Percentiles rank a stretch among this genome's conserved stretches.
Conservation (phyloP, 2,797 vertebrate genomes). For the Paedocypris micromegethes region DNA sequence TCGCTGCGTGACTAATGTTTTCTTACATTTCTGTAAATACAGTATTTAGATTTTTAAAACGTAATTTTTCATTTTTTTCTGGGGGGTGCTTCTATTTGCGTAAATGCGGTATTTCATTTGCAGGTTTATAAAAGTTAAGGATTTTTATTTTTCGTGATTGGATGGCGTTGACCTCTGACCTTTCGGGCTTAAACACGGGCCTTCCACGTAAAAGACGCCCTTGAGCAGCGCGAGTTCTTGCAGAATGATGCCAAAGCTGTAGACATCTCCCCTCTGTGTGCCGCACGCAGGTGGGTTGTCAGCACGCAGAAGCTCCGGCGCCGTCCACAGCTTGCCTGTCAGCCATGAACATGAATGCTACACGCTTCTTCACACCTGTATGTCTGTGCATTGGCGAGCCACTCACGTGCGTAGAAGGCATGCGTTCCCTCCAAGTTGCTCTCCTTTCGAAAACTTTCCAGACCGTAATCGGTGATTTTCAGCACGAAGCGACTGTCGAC, state of each 20-base stretch:
- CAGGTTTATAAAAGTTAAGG: no score
- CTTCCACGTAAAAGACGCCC: slow-evolving; percentile 80
- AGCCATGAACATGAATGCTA: neutral
- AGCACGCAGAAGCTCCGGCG: slow-evolving; percentile 79
- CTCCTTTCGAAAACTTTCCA: slow-evolving; percentile 72
- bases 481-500: slow-evolving; percentile 90
- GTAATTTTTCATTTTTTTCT: no score
- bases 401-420: slow-evolving; percentile 75
- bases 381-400: neutral
- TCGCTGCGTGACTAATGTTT: no score
- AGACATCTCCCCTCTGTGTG: slow-evolving; percentile 83
- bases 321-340: slow-evolving; percentile 83
- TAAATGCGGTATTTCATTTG: no score
- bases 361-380: neutral
- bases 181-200: slow-evolving; percentile 78
- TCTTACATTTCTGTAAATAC: no score
- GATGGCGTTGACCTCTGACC: slow-evolving; percentile 59
- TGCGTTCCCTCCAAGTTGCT: slow-evolving; percentile 68
- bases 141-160: no score
- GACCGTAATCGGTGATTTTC: slow-evolving; percentile 87
- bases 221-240: slow-evolving; percentile 83
- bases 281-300: slow-evolving; percentile 61
- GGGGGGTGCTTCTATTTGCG: no score
- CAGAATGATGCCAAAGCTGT: slow-evolving; percentile 86
- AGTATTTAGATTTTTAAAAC: no score